These are phyloP conservation scores for Hippocampus kuda DNA, from an alignment of 2,797 vertebrate genomes.

Conservation along the genomic window DNA sequence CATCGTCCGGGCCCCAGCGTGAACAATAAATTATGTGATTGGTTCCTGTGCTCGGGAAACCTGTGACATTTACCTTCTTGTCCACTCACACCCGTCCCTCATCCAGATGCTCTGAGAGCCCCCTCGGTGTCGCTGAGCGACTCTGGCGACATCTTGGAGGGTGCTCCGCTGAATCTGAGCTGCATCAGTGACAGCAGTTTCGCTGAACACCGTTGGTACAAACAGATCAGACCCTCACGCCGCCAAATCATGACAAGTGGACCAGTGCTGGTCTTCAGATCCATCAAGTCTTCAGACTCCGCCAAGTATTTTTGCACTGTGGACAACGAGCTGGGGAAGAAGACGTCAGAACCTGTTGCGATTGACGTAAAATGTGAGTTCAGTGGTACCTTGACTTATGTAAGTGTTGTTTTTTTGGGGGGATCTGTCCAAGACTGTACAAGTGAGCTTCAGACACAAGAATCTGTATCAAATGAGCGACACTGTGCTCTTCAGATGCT, in stretches of 20 bases:
- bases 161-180: background rate
- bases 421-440: no score
- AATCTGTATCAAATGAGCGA: no score
- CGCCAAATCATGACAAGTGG: background rate
- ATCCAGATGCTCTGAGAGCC: background rate
- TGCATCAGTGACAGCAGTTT: background rate
- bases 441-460: no score
- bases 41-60: no score
- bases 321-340: conserved; percentile 1
- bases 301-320: conserved; percentile 2
- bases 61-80: background rate
- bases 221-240: no score
- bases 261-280: background rate
- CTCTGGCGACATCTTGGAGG: background rate
- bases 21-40: no score
- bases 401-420: no score
- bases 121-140: background rate
- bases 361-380: conserved; percentile 2
- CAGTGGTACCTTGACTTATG: background rate
- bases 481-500: no score
- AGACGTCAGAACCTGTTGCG: background rate
- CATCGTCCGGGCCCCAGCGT: no score
- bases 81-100: background rate
- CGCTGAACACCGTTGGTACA: background rate
- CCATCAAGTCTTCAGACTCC: background rate